Evolutionary conservation across 2,113 vertebrate species (phyloP), one percentile per base, ranked within the genome.

Genomic region (Oryzias curvinotus): DNA sequence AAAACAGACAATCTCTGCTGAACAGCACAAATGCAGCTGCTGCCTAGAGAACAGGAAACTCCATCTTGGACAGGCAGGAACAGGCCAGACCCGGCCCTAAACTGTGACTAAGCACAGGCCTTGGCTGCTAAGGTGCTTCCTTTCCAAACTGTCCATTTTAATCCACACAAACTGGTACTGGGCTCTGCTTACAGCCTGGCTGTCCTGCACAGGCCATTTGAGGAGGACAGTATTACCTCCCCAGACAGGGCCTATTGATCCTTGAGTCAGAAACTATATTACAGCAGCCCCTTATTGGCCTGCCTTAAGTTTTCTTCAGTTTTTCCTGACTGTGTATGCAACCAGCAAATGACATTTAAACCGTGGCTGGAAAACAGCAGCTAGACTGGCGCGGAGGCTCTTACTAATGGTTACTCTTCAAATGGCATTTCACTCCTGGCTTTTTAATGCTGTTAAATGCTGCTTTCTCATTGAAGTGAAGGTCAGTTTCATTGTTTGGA

Each of bases 191-290:
- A 83, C 65, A 53, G 42, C 83, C 59, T 70, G 52, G 59, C 56
- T 58, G 52, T 77, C 73, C 77, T 72, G 78, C 77, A 52, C 36
- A 69, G 60, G 66, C 51, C 55, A 68, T 49, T 14, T 55, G 68
- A 82, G 77, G 67, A 83, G 75, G 74, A 65, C 73, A 63, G 67
- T 68, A 84, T 78, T 85, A 80, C 81, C 80, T 72, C 74, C 70
- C 77, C 85, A 85, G 83, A 89, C 85, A 64, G 59, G 63, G 62
- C 57, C 70, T 83, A 91, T 92, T 77, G 90, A 91, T 91, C 84
- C 74, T 68, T 71, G 73, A 85, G 87, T 90, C 88, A 87, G 64
- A 69, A 83, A 78, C 80, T 75, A 85, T 82, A 88, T 89, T 87
- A 89, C 75, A 84, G 65, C 52, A 60, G 73, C 62, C 71, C 30